Evolutionary conservation across 2,888 invertebrate species (phyloP).

Genomic region (Amphipyra berbera): DNA sequence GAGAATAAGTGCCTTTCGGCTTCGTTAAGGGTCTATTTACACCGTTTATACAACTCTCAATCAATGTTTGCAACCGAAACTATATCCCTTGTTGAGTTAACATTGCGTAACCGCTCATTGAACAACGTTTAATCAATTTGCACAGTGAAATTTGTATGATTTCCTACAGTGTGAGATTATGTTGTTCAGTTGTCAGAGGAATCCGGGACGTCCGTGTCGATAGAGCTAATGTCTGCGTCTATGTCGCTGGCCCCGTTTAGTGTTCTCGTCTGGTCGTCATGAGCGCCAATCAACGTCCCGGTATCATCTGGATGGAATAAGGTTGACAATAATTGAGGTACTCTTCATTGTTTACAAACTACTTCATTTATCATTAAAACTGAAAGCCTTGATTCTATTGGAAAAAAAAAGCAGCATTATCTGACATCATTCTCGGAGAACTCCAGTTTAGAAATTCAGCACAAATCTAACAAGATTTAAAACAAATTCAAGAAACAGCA

Average conservation of each 20-base stretch:
- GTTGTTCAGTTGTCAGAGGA: constrained; percentile 69
- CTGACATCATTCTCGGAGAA: too few relatives aligned
- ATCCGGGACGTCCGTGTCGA: constrained; percentile 79
- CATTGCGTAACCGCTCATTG: background rate
- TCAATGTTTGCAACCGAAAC: background rate
- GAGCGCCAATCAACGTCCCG: constrained; percentile 3
- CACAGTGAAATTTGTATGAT: constrained; percentile 4
- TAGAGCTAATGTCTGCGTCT: constrained; percentile 83
- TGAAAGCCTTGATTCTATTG: too few relatives aligned
- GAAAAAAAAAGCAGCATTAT: too few relatives aligned
- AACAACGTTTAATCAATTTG: constrained; percentile 8
- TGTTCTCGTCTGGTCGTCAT: background rate
- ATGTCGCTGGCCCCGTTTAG: constrained; percentile 68
- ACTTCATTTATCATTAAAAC: too few relatives aligned
- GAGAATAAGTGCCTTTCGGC: too few relatives aligned
- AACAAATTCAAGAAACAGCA: too few relatives aligned
- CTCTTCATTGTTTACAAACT: too few relatives aligned
- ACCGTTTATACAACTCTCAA: background rate
- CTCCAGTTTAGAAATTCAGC: too few relatives aligned
- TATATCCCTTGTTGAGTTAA: background rate
- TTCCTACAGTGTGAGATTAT: constrained; percentile 7
- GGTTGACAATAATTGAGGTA: too few relatives aligned
- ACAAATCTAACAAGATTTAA: too few relatives aligned
- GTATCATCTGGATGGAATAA: constrained; percentile 14
- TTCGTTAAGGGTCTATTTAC: too few relatives aligned